These are phyloP conservation scores for Agonopterix alstromeriana DNA, from an alignment of 2,888 invertebrate genomes.

Conservation along the genomic window DNA sequence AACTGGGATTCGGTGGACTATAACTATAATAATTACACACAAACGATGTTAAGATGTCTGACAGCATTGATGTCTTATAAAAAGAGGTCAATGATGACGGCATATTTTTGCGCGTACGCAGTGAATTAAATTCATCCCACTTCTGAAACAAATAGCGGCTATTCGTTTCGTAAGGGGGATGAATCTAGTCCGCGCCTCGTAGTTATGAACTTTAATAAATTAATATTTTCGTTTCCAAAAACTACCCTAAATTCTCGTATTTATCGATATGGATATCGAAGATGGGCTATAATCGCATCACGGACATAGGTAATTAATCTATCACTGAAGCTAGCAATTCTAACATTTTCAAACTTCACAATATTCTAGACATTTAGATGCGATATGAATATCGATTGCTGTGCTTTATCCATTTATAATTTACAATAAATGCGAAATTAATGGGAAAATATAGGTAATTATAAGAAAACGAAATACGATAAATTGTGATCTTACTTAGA, in stretches of 20 bases:
- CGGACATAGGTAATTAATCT: too few relatives aligned
- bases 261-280: too few relatives aligned
- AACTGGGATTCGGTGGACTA: too few relatives aligned
- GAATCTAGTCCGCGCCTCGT: background rate
- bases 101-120: too few relatives aligned
- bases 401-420: background rate
- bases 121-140: too few relatives aligned
- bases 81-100: too few relatives aligned
- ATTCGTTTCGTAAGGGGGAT: background rate
- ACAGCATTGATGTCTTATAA: too few relatives aligned
- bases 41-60: too few relatives aligned
- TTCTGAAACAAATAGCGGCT: background rate
- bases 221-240: background rate
- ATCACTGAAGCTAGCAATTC: conserved; percentile 5
- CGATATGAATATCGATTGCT: background rate
- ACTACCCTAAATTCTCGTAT: background rate
- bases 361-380: background rate
- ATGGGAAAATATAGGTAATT: background rate
- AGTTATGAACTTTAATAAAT: too few relatives aligned
- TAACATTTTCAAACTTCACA: background rate
- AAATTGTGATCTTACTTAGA: background rate
- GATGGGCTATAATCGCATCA: background rate
- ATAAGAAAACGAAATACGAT: background rate
- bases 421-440: conserved; percentile 2
- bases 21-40: too few relatives aligned